Evolutionary conservation across 2,888 invertebrate genomes (phyloP), one percentile per base, ranked within the genome.

Genomic region (Cyclophora punctaria): DNA sequence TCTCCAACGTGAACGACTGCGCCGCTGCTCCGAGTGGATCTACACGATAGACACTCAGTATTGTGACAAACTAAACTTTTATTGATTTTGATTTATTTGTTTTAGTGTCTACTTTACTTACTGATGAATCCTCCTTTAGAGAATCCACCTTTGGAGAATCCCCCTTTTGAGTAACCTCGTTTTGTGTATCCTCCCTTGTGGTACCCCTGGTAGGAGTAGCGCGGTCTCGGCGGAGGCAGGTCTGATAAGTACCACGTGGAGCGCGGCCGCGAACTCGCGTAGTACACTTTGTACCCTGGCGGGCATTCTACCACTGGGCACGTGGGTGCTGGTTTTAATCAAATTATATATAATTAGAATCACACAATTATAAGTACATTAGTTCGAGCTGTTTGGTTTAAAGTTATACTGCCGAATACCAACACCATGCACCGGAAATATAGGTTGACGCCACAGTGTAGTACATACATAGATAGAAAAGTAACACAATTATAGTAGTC

Each of bases 201-300:
- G 67, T 72, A 81, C 42, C 79, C 65, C 50, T 75, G 72, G 73
- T 89, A 89, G 46, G 86, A 76, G 64, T 76, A 64, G 7, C 84
- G 61, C 0, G 81, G 80, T 33, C 78, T 64, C 2, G 79, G 82
- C 20, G 84, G 85, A 0, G 86, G 85, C 2, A 84, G 64, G 60
- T 92, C 88, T 0, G 86, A 80, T 62, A 93, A 93, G 62, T 94
- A 92, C 0, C 92, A 91, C 59, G 95, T 93, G 67, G 93, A 91
- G 53, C 90, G 62, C 46, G 3, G 66, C 44, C 1, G 67, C 50
- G 34, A 91, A 0, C 62, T 52, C 0, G 46, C 92, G 58, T 69
- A 71, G 40, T 89, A 80, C 0, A 92, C 80, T 41, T 86, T 83
- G 75, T 93, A 93, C 37, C 90, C 91, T 0, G 89, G 88, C 0